A percentile compares a stretch with the other conserved stretches of the same genome.
These are phyloP conservation scores for Cheilosia vulpina DNA, from an alignment of 2,888 invertebrate genomes.

Conservation along the genomic window DNA sequence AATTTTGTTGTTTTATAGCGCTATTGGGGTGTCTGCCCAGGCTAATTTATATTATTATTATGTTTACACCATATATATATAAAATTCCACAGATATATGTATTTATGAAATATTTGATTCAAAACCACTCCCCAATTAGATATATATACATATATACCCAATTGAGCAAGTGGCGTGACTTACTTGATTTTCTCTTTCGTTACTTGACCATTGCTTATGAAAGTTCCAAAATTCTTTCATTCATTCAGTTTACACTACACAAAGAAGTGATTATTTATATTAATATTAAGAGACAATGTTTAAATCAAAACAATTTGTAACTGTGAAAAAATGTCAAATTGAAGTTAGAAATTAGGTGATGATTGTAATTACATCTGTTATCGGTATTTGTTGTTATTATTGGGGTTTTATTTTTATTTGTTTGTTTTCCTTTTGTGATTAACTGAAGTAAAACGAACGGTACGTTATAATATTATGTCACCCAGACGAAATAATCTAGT, in stretches of 20 bases:
- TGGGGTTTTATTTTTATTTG: neutral
- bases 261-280: slow-evolving; percentile 40
- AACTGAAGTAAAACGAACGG: slow-evolving; percentile 55
- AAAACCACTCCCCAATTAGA: slow-evolving; percentile 38
- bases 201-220: slow-evolving; percentile 27
- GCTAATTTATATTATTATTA: slow-evolving; percentile 13
- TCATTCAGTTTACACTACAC: slow-evolving; percentile 49
- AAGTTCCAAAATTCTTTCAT: slow-evolving; percentile 22
- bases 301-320: slow-evolving; percentile 72
- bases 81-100: slow-evolving; percentile 44
- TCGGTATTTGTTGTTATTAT: slow-evolving; percentile 13
- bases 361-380: slow-evolving; percentile 57
- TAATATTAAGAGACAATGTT: slow-evolving; percentile 35
- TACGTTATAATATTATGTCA: slow-evolving; percentile 38
- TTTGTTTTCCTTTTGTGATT: slow-evolving; percentile 38
- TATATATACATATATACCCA: slow-evolving; percentile 1
- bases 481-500: slow-evolving; percentile 79
- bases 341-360: slow-evolving; percentile 36
- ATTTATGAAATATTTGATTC: slow-evolving; percentile 50
- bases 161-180: slow-evolving; percentile 27
- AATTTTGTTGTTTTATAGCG: slow-evolving; percentile 15
- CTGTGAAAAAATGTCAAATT: slow-evolving; percentile 70
- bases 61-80: slow-evolving; percentile 54
- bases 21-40: slow-evolving; percentile 35
- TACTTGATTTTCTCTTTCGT: slow-evolving; percentile 27